Evolutionary conservation across 2,888 invertebrate genomes (phyloP), one percentile per base, ranked within the genome.

Genomic region (Drosophila rubida): DNA sequence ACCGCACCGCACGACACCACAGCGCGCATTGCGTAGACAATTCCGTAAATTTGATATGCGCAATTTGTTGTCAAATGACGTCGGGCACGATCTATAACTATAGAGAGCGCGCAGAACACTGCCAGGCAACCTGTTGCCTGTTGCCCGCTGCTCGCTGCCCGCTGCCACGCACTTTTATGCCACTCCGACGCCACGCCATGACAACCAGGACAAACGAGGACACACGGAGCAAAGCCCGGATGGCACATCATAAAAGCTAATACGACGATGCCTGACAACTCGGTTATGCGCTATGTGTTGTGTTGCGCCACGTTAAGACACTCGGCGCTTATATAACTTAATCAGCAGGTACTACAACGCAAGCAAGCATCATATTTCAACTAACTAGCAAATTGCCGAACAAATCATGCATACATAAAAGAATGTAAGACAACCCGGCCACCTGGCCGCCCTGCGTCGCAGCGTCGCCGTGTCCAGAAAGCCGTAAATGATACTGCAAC

Each of bases 21-120:
- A 55, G 23, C 50, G 62, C 58, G 35, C 67, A 77, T 16, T 53
- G 60, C 53, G 60, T 41, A 61, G 82, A 82, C 83, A 84, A 82
- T 85, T 85, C 69, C 69, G 86, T 78, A 85, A 84, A 84, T 84
- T 84, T 87, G 86, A 87, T 84, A 84, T 84, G 86, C 86, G 84
- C 84, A 84, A 84, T 84, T 84, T 84, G 86, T 87, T 84, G 69
- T 68, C 69, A 78, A 79, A 80, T 75, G 83, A 75, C 39, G 76
- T 60, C 54, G 64, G 35, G 73, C 64, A 70, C 62, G 60, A 65
- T 57, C 68, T 58, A 64, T 61, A 80, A 80, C 73, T 76, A 55
- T 57, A 54, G 32, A 30, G n/a, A 32, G 32, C n/a, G 7, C 19
- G 41, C 32, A 25, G 37, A 37, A 48, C 42, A 58, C 30, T 32